These are phyloP conservation scores for Dicrostonyx torquatus DNA, from an alignment of 2,797 vertebrate species.

Conservation along the genomic window DNA sequence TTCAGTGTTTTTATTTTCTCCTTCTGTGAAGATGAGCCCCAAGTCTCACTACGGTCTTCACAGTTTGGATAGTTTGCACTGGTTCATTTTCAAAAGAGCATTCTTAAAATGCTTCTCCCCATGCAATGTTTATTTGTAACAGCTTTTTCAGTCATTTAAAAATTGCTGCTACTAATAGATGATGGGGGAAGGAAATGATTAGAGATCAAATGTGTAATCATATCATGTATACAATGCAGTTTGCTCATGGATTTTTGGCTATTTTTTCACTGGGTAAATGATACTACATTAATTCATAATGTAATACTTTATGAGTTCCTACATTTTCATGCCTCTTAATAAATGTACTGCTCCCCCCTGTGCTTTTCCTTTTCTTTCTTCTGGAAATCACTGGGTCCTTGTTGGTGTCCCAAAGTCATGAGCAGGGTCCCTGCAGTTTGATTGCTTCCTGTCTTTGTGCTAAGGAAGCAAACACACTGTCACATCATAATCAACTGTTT, in stretches of 20 bases:
- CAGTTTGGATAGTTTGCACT: constrained; percentile 72
- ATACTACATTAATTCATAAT: constrained; percentile 79
- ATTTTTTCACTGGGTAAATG: constrained; percentile 73
- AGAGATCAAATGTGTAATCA: constrained; percentile 68
- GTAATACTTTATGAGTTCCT: constrained; percentile 53
- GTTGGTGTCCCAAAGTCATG: neutral
- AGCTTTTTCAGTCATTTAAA: constrained; percentile 68
- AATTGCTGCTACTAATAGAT: constrained; percentile 74
- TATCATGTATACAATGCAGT: constrained; percentile 76
- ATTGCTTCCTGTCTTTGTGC: neutral
- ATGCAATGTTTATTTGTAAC: constrained; percentile 46
- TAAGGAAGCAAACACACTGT: neutral
- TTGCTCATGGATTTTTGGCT: constrained; percentile 70
- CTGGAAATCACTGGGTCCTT: neutral
- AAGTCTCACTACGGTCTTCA: constrained; percentile 62
- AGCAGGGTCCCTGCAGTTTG: neutral
- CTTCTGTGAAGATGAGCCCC: constrained; percentile 71
- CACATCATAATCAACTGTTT: neutral
- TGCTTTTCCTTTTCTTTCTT: constrained; percentile 1
- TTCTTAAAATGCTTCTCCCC: constrained; percentile 62
- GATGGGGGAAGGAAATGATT: constrained; percentile 58
- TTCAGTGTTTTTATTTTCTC: constrained; percentile 76
- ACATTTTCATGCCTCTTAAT: constrained; percentile 81
- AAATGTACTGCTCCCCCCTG: constrained; percentile 81
- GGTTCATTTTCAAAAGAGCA: constrained; percentile 69